A percentile compares a stretch with the other conserved stretches of the same genome.
Evolutionary conservation across 2,797 vertebrate species (phyloP).

Genomic region (Acanthurus tractus): DNA sequence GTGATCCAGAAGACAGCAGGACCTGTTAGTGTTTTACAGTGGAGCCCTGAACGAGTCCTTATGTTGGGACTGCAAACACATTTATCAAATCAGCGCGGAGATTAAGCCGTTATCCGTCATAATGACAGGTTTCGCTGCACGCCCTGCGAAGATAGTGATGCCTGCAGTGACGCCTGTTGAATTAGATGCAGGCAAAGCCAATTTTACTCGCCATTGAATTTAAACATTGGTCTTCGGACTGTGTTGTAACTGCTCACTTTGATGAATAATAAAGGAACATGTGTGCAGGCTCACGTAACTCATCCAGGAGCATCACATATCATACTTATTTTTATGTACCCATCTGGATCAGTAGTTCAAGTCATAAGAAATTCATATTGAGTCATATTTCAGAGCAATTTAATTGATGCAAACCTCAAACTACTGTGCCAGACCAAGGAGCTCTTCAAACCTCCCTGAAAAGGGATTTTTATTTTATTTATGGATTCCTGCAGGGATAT

Average conservation of each 20-base stretch:
- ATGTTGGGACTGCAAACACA: slow-evolving; percentile 14
- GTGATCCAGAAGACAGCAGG: slow-evolving; percentile 26
- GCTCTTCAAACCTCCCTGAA: slow-evolving; percentile 15
- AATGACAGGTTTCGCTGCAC: slow-evolving; percentile 34
- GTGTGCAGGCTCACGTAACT: slow-evolving; percentile 30
- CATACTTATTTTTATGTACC: slow-evolving; percentile 17
- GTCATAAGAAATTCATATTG: slow-evolving; percentile 45
- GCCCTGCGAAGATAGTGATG: slow-evolving; percentile 17
- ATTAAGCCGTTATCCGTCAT: slow-evolving; percentile 31
- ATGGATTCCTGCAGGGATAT: slow-evolving; percentile 18
- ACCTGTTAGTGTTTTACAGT: slow-evolving; percentile 16
- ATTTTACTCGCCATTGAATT: slow-evolving; percentile 25
- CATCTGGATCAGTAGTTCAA: slow-evolving; percentile 42
- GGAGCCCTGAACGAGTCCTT: slow-evolving; percentile 8
- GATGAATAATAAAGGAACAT: slow-evolving; percentile 51
- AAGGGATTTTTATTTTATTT: slow-evolving; percentile 17
- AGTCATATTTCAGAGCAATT: slow-evolving; percentile 53
- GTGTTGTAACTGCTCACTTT: slow-evolving; percentile 45
- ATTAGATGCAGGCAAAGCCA: slow-evolving; percentile 9
- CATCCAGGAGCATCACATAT: slow-evolving; percentile 19
- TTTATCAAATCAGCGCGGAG: slow-evolving; percentile 41
- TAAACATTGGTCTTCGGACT: slow-evolving; percentile 15
- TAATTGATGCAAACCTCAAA: slow-evolving; percentile 41
- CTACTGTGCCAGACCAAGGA: slow-evolving; percentile 8
- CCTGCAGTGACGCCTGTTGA: slow-evolving; percentile 8